Conservation (phyloP, 2,888 invertebrate genomes). For the Beris morrisii region DNA sequence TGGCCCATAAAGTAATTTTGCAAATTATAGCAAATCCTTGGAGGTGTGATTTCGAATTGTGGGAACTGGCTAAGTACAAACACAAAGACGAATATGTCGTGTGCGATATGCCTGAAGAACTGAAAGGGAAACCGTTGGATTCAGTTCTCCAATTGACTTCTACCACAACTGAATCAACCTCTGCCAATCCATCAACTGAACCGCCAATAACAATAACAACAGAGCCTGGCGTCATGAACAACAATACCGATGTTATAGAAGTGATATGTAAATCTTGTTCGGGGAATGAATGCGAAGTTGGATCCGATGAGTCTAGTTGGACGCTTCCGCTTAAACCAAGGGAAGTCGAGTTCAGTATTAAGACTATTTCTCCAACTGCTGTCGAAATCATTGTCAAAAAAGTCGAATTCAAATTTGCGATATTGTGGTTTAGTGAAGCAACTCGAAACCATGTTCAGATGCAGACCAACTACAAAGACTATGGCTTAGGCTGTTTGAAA, state of each 20-base stretch:
- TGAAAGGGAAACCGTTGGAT: background rate
- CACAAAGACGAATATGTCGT: background rate
- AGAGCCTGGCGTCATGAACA: background rate
- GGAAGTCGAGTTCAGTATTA: constrained; percentile 39
- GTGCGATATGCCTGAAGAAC: constrained; percentile 5
- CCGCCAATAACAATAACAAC: background rate
- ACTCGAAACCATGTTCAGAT: background rate
- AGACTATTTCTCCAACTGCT: constrained; percentile 42
- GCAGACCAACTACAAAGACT: background rate
- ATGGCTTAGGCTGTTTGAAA: background rate
- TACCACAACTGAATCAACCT: background rate
- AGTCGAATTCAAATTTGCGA: constrained; percentile 40
- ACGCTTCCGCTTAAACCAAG: background rate
- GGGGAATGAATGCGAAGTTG: background rate
- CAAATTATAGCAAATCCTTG: background rate
- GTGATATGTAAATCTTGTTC: background rate
- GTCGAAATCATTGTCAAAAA: constrained; percentile 43
- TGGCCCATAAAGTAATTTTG: background rate
- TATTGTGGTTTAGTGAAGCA: constrained; percentile 50
- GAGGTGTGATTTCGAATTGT: constrained; percentile 12
- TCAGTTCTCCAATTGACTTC: background rate
- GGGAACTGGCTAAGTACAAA: background rate
- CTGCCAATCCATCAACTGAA: background rate
- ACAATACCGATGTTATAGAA: no score
- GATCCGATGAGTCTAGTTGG: background rate